These are phyloP conservation scores for Polydrusus cervinus DNA, from an alignment of 2,888 invertebrate species.

Conservation along the genomic window DNA sequence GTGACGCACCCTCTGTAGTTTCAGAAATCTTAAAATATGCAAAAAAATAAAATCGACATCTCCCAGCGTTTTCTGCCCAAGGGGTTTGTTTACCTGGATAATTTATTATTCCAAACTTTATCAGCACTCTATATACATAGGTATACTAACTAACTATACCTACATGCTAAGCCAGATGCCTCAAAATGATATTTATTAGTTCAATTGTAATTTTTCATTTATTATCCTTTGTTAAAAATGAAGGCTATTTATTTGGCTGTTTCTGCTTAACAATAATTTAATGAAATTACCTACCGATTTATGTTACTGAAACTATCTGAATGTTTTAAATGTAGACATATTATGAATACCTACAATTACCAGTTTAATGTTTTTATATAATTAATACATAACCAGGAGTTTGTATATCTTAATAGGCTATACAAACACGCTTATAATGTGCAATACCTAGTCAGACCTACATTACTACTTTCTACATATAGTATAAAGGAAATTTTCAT, in stretches of 20 bases:
- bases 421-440: constrained; percentile 6
- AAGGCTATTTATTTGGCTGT: background rate
- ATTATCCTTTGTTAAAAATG: background rate
- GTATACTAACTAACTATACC: no score
- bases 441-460: constrained; percentile 7
- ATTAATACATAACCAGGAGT: constrained; percentile 19
- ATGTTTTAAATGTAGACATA: background rate
- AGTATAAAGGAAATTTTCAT: constrained; percentile 4
- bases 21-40: no score
- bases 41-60: no score
- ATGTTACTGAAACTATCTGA: background rate
- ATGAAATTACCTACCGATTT: background rate
- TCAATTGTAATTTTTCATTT: background rate
- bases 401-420: constrained; percentile 21
- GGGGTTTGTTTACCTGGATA: no score
- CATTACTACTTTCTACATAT: constrained; percentile 15
- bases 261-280: background rate
- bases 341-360: background rate
- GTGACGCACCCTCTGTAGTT: no score
- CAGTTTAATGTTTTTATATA: background rate
- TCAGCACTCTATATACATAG: no score
- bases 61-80: no score
- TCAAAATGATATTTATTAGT: background rate
- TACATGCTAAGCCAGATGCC: background rate
- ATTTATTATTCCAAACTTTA: no score